Base-by-base conservation (phyloP, 2,888 invertebrate genomes). In the Psococerastis gibbosa region DNA sequence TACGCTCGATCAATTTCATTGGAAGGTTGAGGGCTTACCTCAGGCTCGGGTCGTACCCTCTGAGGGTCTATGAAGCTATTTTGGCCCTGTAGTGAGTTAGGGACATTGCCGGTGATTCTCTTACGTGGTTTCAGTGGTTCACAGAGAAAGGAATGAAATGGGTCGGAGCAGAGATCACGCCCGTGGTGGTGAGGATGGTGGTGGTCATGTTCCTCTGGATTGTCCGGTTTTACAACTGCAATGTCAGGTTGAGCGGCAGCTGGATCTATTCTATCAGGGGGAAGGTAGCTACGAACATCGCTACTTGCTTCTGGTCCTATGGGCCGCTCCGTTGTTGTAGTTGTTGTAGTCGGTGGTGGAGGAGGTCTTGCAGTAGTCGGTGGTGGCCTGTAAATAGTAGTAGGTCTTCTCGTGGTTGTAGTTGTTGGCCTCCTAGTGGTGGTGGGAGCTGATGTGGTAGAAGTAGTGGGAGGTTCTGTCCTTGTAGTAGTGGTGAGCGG, bases 1-100 rank as follows among this genome's bases (percentile, higher is more conserved):
- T 38, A 38, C 8, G 38, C 38, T 38, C 38, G 17, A 20, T 38
- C 38, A 18, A 38, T 18, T 38, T 38, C 38, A 38, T 38, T 38
- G 13, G 38, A 38, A 18, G 38, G 38, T 38, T 17, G 20, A n/a
- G 38, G 38, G 22, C 20, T 38, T 15, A 38, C 6, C n/a, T 38
- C 38, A 18, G 17, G 6, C 3, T 38, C 22, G 13, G 38, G 38
- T 5, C 9, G 5, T 18, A 16, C 38, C 22, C 20, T 38, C 22
- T 22, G 17, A 5, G 16, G 9, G 38, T 15, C 13, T 3, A 38
- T 5, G 22, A 9, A 20, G 22, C 18, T 38, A 20, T 38, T 20
- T 17, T 38, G 38, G 5, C 38, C 38, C 5, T 20, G 20, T 38
- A 38, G 20, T 18, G n/a, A 13, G 22, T 38, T 38, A 5, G 38